Percentiles rank a stretch among this genome's conserved stretches.
These are phyloP conservation scores for Pungitius pungitius DNA, from an alignment of 2,113 vertebrate genomes.

Conservation along the genomic window DNA sequence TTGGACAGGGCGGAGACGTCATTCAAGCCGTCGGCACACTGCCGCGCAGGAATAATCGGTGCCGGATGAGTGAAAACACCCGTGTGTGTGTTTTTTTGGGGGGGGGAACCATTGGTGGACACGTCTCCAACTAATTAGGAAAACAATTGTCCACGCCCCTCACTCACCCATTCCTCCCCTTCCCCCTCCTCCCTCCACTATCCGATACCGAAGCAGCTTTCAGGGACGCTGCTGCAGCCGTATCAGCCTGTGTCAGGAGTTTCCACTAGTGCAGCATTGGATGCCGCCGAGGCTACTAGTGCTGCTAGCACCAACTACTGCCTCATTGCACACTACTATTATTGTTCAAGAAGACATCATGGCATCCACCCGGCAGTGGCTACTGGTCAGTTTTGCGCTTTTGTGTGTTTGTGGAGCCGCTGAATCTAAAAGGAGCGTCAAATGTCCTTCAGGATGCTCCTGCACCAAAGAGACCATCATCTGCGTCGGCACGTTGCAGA, in stretches of 20 bases:
- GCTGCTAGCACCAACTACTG: constrained; percentile 33
- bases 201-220: constrained; percentile 58
- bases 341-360: constrained; percentile 57
- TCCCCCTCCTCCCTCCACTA: background rate
- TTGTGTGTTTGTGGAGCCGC: constrained; percentile 48
- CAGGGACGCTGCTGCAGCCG: constrained; percentile 71
- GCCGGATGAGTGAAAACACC: constrained; percentile 3
- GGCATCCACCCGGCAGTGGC: constrained; percentile 46
- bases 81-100: too few species aligned
- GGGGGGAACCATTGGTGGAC: too few species aligned
- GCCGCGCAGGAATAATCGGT: too few species aligned
- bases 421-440: constrained; percentile 80
- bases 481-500: constrained; percentile 87
- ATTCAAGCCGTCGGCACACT: background rate
- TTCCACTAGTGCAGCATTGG: constrained; percentile 60
- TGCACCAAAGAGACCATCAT: constrained; percentile 93
- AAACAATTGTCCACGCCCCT: background rate
- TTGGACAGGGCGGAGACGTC: too few species aligned
- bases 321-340: background rate
- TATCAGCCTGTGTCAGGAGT: constrained; percentile 72
- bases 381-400: constrained; percentile 50
- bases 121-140: background rate
- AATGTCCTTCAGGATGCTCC: constrained; percentile 91
- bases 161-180: too few species aligned
- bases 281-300: constrained; percentile 54